Evolutionary conservation across 2,113 vertebrate species (phyloP), one percentile per base, ranked within the genome.

Genomic region (Empidonax traillii): DNA sequence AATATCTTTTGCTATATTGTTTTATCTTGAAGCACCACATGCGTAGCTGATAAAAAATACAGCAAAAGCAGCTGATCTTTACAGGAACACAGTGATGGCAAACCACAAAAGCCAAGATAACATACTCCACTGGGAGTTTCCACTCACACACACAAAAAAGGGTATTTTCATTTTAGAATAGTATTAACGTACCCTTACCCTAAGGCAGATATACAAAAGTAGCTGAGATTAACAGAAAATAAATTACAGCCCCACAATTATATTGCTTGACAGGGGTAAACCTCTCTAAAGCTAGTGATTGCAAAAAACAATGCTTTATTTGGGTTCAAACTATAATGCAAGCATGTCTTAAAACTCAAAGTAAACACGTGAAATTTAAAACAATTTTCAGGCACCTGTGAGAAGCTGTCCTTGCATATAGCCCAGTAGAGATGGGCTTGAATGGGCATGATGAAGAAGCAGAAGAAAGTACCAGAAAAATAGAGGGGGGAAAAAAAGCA

Each of bases 401-500:
- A 66, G 28, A 86, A 95, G 16, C 20, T 90, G 49, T 49, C 35
- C 19, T 81, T 74, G 12, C 6, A 12, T 33, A 35, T 67, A 58
- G n/a, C 18, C 23, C 44, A 12, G 25, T 12, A 85, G 46, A 88
- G 20, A 35, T 77, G 44, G 73, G 43, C 25, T 37, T 80, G 41
- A 73, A 61, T 21, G 8, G 12, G 18, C 12, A 9, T 27, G 24
- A 63, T 30, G 51, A 35, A 67, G 39, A 71, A 91, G 52, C 23
- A 63, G 52, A 78, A 84, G 23, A 25, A 80, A 51, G 49, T 39
- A 14, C 13, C n/a, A 66, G 61, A 81, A 61, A 77, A 91, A 51
- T 4, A 16, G 27, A 47, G 14, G 24, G 14, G 35, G 6, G 5
- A 1, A 3, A 17, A 3, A 15, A 37, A 23, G 8, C 28, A 17